A percentile compares a stretch with the other conserved stretches of the same genome.
Conservation (phyloP, 2,888 invertebrate genomes). For the Anorthoa munda region DNA sequence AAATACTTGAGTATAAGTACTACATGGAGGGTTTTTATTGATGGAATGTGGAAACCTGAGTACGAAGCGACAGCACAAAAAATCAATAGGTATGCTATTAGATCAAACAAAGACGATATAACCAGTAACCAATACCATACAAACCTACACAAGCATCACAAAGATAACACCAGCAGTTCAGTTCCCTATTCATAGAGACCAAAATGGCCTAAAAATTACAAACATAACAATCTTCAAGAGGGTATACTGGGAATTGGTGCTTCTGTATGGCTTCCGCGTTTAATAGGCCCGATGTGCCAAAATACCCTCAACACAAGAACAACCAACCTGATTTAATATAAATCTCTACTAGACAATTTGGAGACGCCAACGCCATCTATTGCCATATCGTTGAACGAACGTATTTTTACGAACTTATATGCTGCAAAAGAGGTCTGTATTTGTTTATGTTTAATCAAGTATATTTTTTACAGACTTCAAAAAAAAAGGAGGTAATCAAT, state of each 20-base stretch:
- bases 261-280: background rate
- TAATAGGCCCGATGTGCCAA: background rate
- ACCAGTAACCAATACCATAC: background rate
- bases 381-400: background rate
- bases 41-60: background rate
- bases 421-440: too few species aligned
- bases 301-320: background rate
- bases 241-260: background rate
- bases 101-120: background rate
- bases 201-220: background rate
- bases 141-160: background rate
- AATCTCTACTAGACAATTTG: background rate
- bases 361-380: constrained; percentile 33
- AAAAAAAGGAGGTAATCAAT: too few species aligned
- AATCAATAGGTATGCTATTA: too few species aligned
- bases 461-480: too few species aligned
- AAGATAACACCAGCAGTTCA: background rate
- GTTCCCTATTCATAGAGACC: background rate
- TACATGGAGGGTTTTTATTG: background rate
- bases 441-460: too few species aligned
- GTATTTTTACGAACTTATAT: too few species aligned
- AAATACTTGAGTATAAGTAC: background rate
- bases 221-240: background rate
- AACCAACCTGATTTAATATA: background rate
- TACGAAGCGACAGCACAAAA: background rate